A percentile compares a stretch with the other conserved stretches of the same genome.
Conservation (phyloP, 64 coral and sea anemone species). For the Dendrophyllia cribrosa region DNA sequence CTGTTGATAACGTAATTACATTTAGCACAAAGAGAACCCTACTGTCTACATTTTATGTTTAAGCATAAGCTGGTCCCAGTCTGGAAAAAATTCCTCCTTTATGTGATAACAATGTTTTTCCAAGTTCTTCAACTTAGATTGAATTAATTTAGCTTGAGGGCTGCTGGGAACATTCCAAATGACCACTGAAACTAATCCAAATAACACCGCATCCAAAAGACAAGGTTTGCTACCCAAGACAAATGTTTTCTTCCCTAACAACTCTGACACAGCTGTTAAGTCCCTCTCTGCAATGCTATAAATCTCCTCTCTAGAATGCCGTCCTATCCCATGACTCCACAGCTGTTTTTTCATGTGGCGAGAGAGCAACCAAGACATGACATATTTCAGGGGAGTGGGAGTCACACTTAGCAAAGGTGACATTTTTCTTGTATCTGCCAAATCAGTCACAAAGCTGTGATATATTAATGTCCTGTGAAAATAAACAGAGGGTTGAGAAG, state of each 20-base stretch:
- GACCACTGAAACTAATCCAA: constrained; percentile 46
- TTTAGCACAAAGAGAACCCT: no score
- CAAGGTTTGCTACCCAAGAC: constrained; percentile 31
- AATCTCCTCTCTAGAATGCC: constrained; percentile 47
- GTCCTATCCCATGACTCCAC: constrained; percentile 44
- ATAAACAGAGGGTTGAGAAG: not conserved
- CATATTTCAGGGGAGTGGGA: constrained; percentile 14
- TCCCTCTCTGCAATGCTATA: constrained; percentile 47
- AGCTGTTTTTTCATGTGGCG: not conserved
- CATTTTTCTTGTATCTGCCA: constrained; percentile 22
- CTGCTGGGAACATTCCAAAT: constrained; percentile 51
- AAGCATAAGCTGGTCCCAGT: constrained; percentile 51
- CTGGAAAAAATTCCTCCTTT: constrained; percentile 41
- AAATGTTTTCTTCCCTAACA: constrained; percentile 54
- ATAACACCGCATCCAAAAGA: constrained; percentile 42
- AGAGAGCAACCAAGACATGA: not conserved
- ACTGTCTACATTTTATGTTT: constrained; percentile 3
- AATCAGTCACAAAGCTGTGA: constrained; percentile 24
- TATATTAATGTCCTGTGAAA: constrained; percentile 38
- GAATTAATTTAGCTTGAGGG: constrained; percentile 28
- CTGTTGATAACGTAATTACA: no score
- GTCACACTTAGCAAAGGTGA: constrained; percentile 27
- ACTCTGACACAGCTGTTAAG: constrained; percentile 32
- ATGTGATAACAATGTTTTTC: constrained; percentile 43
- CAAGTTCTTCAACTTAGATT: constrained; percentile 39